Evolutionary conservation across 2,888 invertebrate species (phyloP).

Genomic region (Bombylius discolor): DNA sequence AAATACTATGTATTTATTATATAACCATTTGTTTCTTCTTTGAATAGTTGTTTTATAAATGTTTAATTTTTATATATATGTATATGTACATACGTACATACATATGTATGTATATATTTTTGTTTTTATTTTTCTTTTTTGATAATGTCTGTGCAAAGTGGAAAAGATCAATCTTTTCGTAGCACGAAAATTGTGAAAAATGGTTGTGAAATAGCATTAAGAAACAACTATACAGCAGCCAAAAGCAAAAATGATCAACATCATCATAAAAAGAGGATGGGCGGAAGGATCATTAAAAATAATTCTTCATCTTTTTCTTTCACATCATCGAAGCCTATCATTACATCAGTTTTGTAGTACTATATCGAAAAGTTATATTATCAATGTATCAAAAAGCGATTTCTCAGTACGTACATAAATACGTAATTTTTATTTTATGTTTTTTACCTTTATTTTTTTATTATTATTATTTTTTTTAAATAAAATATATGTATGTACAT

Average conservation of each 20-base stretch:
- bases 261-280: neutral
- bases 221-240: neutral
- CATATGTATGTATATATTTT: neutral
- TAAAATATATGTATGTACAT: no score
- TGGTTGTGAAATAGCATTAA: conserved; percentile 5
- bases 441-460: no score
- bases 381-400: no score
- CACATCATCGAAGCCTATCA: conserved; percentile 2
- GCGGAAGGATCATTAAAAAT: conserved; percentile 10
- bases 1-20: neutral
- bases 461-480: no score
- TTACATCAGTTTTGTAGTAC: conserved; percentile 3
- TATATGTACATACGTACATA: no score
- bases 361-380: no score
- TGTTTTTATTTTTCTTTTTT: no score
- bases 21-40: neutral
- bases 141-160: neutral
- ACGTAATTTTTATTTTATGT: no score
- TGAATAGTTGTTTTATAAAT: neutral
- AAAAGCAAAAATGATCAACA: neutral
- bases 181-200: conserved; percentile 8
- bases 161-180: conserved; percentile 5
- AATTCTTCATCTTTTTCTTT: conserved; percentile 4
- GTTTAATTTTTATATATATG: neutral
- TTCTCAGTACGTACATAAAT: no score